Conservation (phyloP, 2,797 vertebrate species). For the Oophaga sylvatica region DNA sequence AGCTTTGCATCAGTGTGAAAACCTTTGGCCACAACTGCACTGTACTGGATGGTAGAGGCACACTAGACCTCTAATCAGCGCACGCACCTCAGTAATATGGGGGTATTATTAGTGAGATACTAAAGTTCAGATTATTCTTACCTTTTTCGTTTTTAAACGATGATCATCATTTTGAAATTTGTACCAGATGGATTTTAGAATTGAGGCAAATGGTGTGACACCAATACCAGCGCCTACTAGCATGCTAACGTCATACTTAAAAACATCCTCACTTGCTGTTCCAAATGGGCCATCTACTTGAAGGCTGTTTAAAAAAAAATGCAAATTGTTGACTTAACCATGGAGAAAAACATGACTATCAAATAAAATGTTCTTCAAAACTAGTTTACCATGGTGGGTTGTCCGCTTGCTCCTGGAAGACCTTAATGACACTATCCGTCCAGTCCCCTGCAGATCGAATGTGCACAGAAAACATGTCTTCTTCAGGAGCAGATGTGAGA, state of each 20-base stretch:
- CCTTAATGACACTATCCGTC: slow-evolving; percentile 82
- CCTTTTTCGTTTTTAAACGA: slow-evolving; percentile 85
- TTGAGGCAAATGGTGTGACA: slow-evolving; percentile 91
- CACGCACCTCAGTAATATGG: too few species aligned
- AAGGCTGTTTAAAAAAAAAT: slow-evolving; percentile 72
- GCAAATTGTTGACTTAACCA: neutral
- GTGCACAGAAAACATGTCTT: slow-evolving; percentile 89
- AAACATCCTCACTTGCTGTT: slow-evolving; percentile 91
- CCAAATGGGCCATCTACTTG: slow-evolving; percentile 90
- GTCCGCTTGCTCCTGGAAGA: slow-evolving; percentile 67
- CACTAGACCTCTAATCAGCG: too few species aligned
- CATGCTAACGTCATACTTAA: slow-evolving; percentile 90
- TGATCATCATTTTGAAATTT: slow-evolving; percentile 86
- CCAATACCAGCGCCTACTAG: slow-evolving; percentile 90
- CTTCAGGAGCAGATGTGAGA: slow-evolving; percentile 90
- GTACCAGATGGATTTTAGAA: slow-evolving; percentile 95
- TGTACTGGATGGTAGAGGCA: too few species aligned
- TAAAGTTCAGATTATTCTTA: slow-evolving; percentile 62
- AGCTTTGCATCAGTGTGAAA: too few species aligned
- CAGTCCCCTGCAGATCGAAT: slow-evolving; percentile 86
- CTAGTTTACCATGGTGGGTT: slow-evolving; percentile 58
- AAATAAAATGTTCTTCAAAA: neutral
- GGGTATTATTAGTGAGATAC: too few species aligned
- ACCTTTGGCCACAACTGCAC: too few species aligned
- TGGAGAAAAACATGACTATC: neutral